Conservation (phyloP, 2,888 invertebrate genomes). For the Leptothorax acervorum region DNA sequence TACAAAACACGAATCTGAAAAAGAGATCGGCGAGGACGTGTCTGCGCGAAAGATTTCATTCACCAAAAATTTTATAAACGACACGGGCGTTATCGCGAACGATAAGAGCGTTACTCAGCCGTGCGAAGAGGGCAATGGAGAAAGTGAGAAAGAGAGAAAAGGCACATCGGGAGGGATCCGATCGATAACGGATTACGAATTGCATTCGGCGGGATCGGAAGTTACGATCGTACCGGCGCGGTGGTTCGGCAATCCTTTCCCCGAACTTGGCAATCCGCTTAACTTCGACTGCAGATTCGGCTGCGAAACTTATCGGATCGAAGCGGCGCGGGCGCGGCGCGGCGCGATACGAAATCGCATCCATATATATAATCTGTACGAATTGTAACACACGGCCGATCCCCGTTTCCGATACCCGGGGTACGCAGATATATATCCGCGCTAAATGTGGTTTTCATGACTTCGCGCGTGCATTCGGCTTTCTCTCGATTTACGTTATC, state of each 20-base stretch:
- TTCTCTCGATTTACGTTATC: slow-evolving; percentile 4
- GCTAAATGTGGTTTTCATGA: slow-evolving; percentile 14
- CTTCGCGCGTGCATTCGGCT: background rate
- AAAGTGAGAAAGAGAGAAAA: slow-evolving; percentile 6
- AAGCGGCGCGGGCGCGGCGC: slow-evolving; percentile 45
- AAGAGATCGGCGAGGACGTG: background rate
- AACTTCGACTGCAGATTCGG: slow-evolving; percentile 62
- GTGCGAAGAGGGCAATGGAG: background rate
- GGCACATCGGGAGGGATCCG: slow-evolving; percentile 56
- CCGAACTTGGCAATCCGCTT: slow-evolving; percentile 71
- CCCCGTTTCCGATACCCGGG: background rate
- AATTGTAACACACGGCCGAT: slow-evolving; percentile 31
- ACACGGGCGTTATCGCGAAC: background rate
- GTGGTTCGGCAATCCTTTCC: slow-evolving; percentile 62
- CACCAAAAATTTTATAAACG: background rate
- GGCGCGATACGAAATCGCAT: slow-evolving; percentile 64
- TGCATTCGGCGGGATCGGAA: slow-evolving; percentile 68
- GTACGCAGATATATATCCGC: background rate
- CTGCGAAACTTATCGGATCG: slow-evolving; percentile 73
- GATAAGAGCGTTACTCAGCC: background rate
- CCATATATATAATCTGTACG: slow-evolving; percentile 70
- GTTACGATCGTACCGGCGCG: slow-evolving; percentile 63
- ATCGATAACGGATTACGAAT: slow-evolving; percentile 75
- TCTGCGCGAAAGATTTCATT: background rate
- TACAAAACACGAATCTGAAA: too few relatives aligned